Base-by-base conservation (phyloP, 1,140 invertebrate genomes). In the Orchesella cincta region DNA sequence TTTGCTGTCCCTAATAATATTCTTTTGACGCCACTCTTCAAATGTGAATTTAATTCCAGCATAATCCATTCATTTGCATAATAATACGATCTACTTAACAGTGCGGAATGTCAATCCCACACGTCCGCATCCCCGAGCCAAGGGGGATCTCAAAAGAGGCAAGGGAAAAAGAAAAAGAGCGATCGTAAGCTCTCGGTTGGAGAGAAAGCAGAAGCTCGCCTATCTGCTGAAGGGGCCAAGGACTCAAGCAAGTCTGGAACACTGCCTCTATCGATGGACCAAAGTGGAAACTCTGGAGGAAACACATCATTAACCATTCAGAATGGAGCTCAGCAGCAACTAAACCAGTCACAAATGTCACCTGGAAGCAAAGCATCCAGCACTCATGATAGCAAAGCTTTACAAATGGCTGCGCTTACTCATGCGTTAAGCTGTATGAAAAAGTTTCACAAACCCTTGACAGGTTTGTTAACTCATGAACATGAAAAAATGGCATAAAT, bases 131-230 rank as follows among this genome's bases (percentile, higher is more conserved):
- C 84, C 85, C 34, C 83, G 86, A 74, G 85, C 84, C 71, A 88
- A 88, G 78, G 84, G 85, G 31, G 54, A 5, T 57, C 54, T 57
- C 87, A 88, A 84, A 86, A 86, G 35, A 88, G 88, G 79, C 86
- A 87, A 14, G 84, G 87, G 74, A 88, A 88, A 83, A 88, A 88
- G 83, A 88, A 88, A 81, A 88, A 88, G 77, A 86, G 78, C 86
- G 86, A 80, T 74, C 81, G 76, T 82, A 83, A 83, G 83, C 82
- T 83, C 86, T 85, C 86, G 80, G 85, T 86, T 82, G 78, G 83
- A 85, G 82, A 84, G 75, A 83, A 82, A 81, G 83, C 85, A 83
- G 85, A 86, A 81, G 85, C 85, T 83, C 81, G 85, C 83, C 85
- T 86, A 76, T 84, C 83, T 77, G 85, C 83, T 78, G 83, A 85